A percentile compares a stretch with the other conserved stretches of the same genome.
phyloP scores from a whole-genome alignment of 2,797 vertebrate genomes.

The Microcaecilia unicolor region DNA sequence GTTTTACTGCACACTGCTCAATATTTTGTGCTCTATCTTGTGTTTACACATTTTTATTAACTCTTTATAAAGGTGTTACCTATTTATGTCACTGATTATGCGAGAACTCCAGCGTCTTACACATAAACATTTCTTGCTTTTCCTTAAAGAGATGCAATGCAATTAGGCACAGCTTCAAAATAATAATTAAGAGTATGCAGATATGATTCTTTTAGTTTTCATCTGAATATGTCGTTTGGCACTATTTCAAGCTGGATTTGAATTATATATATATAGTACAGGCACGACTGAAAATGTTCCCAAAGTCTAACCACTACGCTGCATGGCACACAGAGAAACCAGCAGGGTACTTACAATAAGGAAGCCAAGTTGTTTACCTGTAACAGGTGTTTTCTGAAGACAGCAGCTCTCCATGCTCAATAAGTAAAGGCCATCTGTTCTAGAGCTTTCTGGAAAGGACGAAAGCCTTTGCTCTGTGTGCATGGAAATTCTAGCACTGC shows the following conservation, averaged over 20 bases:
- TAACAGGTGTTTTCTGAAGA: too few species aligned
- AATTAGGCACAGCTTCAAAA: slow-evolving; percentile 40
- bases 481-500: too few species aligned
- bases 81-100: slow-evolving; percentile 40
- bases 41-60: slow-evolving; percentile 64
- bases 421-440: too few species aligned
- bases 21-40: slow-evolving; percentile 48
- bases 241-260: slow-evolving; percentile 4
- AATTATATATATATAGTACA: rapidly evolving
- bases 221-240: neutral
- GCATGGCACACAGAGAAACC: too few species aligned
- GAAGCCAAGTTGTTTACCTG: too few species aligned
- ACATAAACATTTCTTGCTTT: slow-evolving; percentile 39
- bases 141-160: slow-evolving; percentile 29
- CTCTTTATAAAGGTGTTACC: slow-evolving; percentile 48
- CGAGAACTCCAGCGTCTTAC: slow-evolving; percentile 32
- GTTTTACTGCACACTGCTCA: slow-evolving; percentile 60
- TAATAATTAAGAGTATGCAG: slow-evolving; percentile 19
- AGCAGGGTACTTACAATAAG: too few species aligned
- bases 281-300: neutral
- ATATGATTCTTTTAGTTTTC: slow-evolving; percentile 11
- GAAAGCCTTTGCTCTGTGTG: too few species aligned
- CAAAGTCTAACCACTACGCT: too few species aligned
- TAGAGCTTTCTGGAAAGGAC: too few species aligned
- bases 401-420: too few species aligned